phyloP scores from a whole-genome alignment of 2,113 vertebrate genomes.

The Turdus rufiventris region DNA sequence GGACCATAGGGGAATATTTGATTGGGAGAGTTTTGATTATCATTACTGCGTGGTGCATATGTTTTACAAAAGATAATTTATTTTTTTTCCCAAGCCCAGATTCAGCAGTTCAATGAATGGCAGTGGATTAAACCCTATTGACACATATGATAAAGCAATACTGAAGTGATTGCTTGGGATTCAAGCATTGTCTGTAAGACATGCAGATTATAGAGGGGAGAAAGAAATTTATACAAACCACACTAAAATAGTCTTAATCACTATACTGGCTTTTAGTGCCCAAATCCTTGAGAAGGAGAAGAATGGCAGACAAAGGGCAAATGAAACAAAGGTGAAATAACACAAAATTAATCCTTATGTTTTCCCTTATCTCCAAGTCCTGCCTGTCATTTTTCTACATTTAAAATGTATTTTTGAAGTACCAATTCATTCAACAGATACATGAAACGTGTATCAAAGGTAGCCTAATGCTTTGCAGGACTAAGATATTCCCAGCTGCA shows the following conservation, averaged over 20 bases:
- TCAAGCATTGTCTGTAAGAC: neutral
- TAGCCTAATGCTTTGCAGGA: conserved; percentile 42
- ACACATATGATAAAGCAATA: neutral
- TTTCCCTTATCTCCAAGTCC: neutral
- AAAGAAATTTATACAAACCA: neutral
- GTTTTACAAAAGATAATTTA: neutral
- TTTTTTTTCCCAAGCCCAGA: neutral
- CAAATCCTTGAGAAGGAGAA: neutral
- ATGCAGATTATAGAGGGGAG: neutral
- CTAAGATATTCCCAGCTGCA: conserved; percentile 53
- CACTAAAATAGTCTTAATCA: neutral
- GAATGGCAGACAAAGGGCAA: neutral
- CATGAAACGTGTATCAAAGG: conserved; percentile 53
- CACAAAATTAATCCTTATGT: neutral
- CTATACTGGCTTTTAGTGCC: neutral
- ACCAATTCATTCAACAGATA: conserved; percentile 49
- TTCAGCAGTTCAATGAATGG: neutral
- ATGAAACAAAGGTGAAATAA: neutral
- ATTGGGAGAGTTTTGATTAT: neutral
- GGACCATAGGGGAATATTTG: neutral
- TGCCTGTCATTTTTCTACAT: neutral
- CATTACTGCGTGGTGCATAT: neutral
- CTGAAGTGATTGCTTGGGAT: neutral
- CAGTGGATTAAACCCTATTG: neutral
- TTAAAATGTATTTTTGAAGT: conserved; percentile 39